Evolutionary conservation across 2,888 invertebrate species (phyloP), one percentile per base, ranked within the genome.

Genomic region (Agrochola macilenta): DNA sequence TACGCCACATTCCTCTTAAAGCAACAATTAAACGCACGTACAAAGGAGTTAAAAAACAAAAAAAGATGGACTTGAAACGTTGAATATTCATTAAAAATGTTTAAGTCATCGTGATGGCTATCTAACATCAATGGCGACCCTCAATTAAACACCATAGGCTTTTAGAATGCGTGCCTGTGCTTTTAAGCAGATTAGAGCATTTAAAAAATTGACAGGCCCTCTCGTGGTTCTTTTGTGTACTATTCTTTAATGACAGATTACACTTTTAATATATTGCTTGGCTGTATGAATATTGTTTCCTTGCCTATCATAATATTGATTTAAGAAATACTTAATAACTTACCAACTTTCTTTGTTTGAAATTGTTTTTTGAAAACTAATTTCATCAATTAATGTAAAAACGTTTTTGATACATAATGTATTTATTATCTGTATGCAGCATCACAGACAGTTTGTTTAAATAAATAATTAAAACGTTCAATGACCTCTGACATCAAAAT

Each of bases 41-140:
- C 83, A 86, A 84, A 84, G 86, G 83, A 81, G 75, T 86, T 78
- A 83, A 87, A 91, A 91, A 89, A 86, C 78, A 83, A 84, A 91
- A 79, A 87, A 86, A 87, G 83, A 74, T 79, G 82, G 85, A 86
- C 78, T 84, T 73, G 86, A 84, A 88, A 85, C 84, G 82, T 89
- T 92, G 93, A 92, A 94, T 94, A 94, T 95, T 94, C 92, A 94
- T 94, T 92, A 91, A 92, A 93, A 95, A 95, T 92, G 91, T 94
- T 93, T 88, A 89, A 95, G 95, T 96, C 96, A 96, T 94, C 91
- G 83, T 84, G 93, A 93, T 93, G 90, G 87, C 89, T 93, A 94
- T 94, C 93, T 91, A 66, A 83, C 90, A 89, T 90, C 91, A 90
- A 89, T 89, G 89, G 79, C 79, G 91, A 86, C 89, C 92, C 90